A percentile compares a stretch with the other conserved stretches of the same genome.
phyloP scores from a whole-genome alignment of 2,888 invertebrate species.

The Drosophila sordidula region DNA sequence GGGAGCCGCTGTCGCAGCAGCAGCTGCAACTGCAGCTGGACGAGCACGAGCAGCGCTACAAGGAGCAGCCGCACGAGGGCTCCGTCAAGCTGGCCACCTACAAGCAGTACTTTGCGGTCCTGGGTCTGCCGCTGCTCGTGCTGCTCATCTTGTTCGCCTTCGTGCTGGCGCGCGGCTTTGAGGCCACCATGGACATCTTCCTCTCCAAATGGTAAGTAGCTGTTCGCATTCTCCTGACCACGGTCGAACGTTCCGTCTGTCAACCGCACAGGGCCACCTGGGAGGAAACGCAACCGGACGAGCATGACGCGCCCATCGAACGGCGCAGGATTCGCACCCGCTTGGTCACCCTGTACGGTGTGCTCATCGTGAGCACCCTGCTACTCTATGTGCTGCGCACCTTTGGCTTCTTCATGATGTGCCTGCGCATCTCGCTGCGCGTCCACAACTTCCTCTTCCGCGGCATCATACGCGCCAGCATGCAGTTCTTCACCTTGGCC shows the following conservation, averaged over 20 bases:
- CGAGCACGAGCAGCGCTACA: conserved; percentile 75
- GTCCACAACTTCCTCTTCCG: conserved; percentile 93
- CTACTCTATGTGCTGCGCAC: conserved; percentile 87
- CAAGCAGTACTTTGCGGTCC: conserved; percentile 86
- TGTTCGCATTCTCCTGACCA: no score
- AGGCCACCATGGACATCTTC: conserved; percentile 90
- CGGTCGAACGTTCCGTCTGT: no score
- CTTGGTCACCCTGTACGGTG: conserved; percentile 78
- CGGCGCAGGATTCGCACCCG: conserved; percentile 64
- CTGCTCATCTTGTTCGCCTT: conserved; percentile 85
- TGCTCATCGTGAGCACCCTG: conserved; percentile 77
- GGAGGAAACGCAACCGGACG: conserved; percentile 81
- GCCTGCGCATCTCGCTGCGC: conserved; percentile 90
- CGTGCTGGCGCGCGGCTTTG: conserved; percentile 87
- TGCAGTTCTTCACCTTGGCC: conserved; percentile 92
- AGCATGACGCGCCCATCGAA: conserved; percentile 53
- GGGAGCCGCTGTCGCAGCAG: conserved; percentile 85
- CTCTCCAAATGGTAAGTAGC: conserved; percentile 88
- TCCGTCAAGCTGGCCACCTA: conserved; percentile 88
- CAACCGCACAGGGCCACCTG: conserved; percentile 81
- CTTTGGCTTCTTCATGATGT: conserved; percentile 89
- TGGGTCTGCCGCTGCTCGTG: conserved; percentile 85
- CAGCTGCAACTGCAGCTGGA: conserved; percentile 87
- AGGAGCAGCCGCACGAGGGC: conserved; percentile 88
- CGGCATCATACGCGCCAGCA: conserved; percentile 89